Base-by-base conservation (phyloP, 2,797 vertebrate genomes). In the Momotus momota region DNA sequence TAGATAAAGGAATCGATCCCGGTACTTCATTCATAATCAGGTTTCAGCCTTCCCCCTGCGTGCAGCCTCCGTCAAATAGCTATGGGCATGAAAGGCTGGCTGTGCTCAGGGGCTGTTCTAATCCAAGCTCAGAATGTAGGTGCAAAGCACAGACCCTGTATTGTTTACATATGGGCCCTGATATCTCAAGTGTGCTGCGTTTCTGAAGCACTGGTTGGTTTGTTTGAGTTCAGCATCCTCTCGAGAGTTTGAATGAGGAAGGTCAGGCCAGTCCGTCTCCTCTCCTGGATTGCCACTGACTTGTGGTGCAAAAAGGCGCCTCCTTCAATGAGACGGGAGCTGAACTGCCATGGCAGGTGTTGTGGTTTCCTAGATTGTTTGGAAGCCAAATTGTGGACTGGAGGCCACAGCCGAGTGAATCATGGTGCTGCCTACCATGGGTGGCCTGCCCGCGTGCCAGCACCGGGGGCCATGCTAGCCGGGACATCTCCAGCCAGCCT, bases 21-120 rank as follows among this genome's bases (percentile, higher is more conserved):
- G 12, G n/a, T 81, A 13, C 52, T 91, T 90, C 92, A 95, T 94
- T 96, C 96, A 84, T 77, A 60, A 80, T 51, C 71, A 87, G 87
- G 3, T 81, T 80, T 38, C 38, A 84, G 16, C 64, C 40, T 65
- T 88, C 45, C 51, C 38, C 72, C n/a, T 58, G 35, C 1, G 0
- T 71, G 77, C 72, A 86, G 52, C 62, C 45, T 29, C 17, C 3
- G 0, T 25, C 46, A 38, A 85, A 6, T 78, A 71, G 6, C 71
- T 46, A 6, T 0, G 21, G 40, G 14, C 1, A 4, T 51, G 74
- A 94, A 43, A 65, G 27, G 41, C 33, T 0, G 1, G 14, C 38
- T 41, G 4, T 5, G 6, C 77, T 66, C 1, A 1, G 8, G 23
- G n/a, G n/a, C 73, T 61, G 48, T 54, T 60, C 52, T 61, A 15